Evolutionary conservation across 1,140 invertebrate species (phyloP).

Genomic region (Drosophila aff.): DNA sequence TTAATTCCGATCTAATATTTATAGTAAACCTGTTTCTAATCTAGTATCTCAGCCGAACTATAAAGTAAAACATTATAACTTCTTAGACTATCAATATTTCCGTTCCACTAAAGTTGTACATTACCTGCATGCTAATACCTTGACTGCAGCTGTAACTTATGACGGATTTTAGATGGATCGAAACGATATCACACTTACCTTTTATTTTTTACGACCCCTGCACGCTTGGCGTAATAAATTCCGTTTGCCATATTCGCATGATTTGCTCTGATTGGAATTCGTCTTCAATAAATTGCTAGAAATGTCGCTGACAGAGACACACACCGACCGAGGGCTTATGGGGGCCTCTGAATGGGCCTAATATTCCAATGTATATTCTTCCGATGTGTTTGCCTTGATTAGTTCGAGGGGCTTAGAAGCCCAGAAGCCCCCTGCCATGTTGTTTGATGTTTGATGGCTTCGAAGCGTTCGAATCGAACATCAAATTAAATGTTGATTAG

Average conservation of each 20-base stretch:
- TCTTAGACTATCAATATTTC: background rate
- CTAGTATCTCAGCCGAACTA: accelerated
- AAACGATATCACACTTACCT: constrained; percentile 81
- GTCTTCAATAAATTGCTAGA: constrained; percentile 78
- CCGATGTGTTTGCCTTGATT: constrained; percentile 76
- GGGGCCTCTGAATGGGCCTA: background rate
- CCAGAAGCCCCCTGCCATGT: constrained; percentile 27
- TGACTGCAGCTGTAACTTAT: constrained; percentile 19
- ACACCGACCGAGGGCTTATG: constrained; percentile 4
- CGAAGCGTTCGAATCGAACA: constrained; percentile 65
- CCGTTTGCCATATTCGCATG: constrained; percentile 79
- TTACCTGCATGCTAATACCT: background rate
- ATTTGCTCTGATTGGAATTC: constrained; percentile 81
- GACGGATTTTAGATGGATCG: constrained; percentile 39
- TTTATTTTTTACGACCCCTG: constrained; percentile 74
- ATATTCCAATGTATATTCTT: constrained; percentile 44
- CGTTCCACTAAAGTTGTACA: background rate
- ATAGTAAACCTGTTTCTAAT: background rate
- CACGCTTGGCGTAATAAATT: constrained; percentile 73
- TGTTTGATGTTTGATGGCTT: constrained; percentile 38
- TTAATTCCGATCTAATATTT: background rate
- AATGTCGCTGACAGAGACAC: constrained; percentile 71
- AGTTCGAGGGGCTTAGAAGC: constrained; percentile 30
- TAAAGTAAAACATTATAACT: background rate
- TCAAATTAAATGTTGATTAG: constrained; percentile 81